phyloP scores from a whole-genome alignment of 2,797 vertebrate species.

The Cryptoprocta ferox region DNA sequence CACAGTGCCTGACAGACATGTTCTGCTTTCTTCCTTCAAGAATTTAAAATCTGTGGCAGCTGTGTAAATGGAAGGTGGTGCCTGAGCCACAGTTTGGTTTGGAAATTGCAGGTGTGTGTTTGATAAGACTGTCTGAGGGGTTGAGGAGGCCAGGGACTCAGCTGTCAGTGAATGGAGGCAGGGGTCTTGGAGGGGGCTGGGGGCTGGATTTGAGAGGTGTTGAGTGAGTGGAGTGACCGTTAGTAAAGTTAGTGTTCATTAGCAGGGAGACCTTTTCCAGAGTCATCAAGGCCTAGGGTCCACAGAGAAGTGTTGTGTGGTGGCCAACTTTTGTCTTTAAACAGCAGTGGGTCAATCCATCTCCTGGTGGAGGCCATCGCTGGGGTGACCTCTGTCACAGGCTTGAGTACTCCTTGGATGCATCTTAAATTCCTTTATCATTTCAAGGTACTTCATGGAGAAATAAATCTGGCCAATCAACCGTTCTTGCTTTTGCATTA shows the following conservation, averaged over 20 bases:
- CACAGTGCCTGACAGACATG: too few relatives aligned
- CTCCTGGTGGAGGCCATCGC: fast-evolving
- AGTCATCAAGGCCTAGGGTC: not conserved
- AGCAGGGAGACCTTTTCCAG: not conserved
- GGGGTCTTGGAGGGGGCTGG: too few relatives aligned
- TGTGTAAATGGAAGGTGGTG: not conserved
- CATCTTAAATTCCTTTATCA: not conserved
- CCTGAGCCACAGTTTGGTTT: not conserved
- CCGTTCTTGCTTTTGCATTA: not conserved
- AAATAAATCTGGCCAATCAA: too few relatives aligned
- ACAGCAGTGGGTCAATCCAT: fast-evolving
- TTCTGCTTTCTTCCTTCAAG: not conserved
- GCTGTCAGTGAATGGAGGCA: not conserved
- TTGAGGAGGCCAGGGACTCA: not conserved
- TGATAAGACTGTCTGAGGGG: not conserved
- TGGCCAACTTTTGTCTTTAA: not conserved
- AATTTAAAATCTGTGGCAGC: not conserved
- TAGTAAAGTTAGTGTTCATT: fast-evolving
- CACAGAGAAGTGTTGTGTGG: not conserved
- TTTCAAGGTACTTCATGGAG: not conserved
- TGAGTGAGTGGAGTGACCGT: not conserved
- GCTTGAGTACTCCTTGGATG: not conserved
- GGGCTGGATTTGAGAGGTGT: not conserved
- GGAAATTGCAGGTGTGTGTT: too few relatives aligned
- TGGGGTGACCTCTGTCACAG: fast-evolving